Conservation (phyloP, 1,140 invertebrate genomes). For the Cydia strobilella region DNA sequence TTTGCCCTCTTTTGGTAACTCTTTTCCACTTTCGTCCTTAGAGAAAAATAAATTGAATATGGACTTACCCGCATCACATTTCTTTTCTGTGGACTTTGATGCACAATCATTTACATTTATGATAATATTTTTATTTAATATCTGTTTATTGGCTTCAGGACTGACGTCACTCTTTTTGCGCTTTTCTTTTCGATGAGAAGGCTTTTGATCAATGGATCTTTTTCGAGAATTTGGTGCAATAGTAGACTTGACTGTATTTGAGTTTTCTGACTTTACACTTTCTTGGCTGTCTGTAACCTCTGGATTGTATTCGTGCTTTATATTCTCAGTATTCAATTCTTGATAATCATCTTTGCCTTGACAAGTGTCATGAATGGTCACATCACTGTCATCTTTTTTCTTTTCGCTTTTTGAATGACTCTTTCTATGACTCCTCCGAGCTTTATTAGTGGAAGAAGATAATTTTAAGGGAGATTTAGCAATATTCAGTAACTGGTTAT, state of each 20-base stretch:
- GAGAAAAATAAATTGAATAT: conserved; percentile 54
- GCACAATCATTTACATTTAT: conserved; percentile 47
- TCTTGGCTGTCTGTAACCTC: conserved; percentile 34
- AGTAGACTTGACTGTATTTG: conserved; percentile 40
- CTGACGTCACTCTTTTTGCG: conserved; percentile 63
- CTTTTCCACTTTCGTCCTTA: conserved; percentile 48
- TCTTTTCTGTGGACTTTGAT: conserved; percentile 48
- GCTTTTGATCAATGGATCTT: conserved; percentile 65
- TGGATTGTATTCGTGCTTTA: conserved; percentile 7
- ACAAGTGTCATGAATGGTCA: neutral
- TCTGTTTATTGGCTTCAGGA: conserved; percentile 48
- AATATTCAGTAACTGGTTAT: conserved; percentile 48
- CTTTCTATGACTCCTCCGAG: neutral
- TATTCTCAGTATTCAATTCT: conserved; percentile 10
- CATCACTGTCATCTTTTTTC: neutral
- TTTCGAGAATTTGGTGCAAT: conserved; percentile 55
- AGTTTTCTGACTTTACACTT: conserved; percentile 43
- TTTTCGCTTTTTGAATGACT: neutral
- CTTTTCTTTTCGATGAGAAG: conserved; percentile 74
- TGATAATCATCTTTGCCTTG: neutral
- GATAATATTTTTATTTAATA: conserved; percentile 49
- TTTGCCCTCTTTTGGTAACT: conserved; percentile 48
- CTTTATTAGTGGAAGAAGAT: conserved; percentile 14
- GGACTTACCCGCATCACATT: conserved; percentile 45
- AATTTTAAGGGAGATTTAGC: conserved; percentile 47